Evolutionary conservation across 2,888 invertebrate genomes (phyloP), one percentile per base, ranked within the genome.

Genomic region (Philereme transversata): DNA sequence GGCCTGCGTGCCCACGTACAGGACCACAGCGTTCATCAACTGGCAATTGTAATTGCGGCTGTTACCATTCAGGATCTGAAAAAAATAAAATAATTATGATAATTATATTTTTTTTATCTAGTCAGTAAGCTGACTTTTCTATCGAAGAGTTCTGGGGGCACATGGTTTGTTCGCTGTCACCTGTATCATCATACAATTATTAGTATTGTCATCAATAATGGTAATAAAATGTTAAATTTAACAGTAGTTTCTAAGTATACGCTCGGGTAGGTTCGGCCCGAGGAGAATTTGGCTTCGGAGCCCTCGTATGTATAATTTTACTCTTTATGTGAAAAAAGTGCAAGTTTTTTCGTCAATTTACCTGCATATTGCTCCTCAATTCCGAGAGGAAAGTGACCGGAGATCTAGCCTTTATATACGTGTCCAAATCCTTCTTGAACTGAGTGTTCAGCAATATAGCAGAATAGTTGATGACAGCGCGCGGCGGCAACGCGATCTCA

Each of bases 1-100:
- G 4, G 99, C 99, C 87, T 99, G 98, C 0, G 97, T 98, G 43
- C 99, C 99, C 59, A 99, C 99, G 83, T 99, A 99, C 75, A 99
- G 92, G 9, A 99, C 99, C 51, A 99, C 94, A 0, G 99, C 99
- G 83, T 99, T 99, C 95, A 99, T 97, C 76, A 99, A 88, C 48
- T 97, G 97, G 78, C 98, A 97, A 87, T 99, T 99, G 93, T 99
- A 99, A 6, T 97, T 94, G 74, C 97, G 96, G 1, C 98, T 98
- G 0, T 98, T 96, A 75, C 98, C 97, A 80, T 96, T 96, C 33
- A 96, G 94, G 5, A 97, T 92, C 88, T 93, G 66, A 34, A 47
- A 2, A 5, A 45, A 22, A 22, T 22, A 22, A 22, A 22, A 22
- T 3, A 5, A 40, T 40, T 40, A 22, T 22, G 22, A 22, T 22